Evolutionary conservation across 1,140 invertebrate species (phyloP), one percentile per base, ranked within the genome.

Genomic region (Hycleus cichorii): DNA sequence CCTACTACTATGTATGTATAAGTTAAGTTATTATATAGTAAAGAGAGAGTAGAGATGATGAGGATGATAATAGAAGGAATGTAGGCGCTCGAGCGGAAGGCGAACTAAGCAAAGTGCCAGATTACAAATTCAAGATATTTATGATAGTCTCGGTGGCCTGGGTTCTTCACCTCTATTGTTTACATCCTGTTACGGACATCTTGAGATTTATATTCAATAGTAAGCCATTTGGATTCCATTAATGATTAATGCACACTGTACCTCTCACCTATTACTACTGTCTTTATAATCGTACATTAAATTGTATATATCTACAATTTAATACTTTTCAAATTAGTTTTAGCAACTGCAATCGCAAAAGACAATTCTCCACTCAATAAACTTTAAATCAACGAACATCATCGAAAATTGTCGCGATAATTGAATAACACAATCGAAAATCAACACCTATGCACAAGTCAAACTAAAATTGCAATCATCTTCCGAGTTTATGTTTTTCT

Each of bases 91-190:
- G 56, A 64, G 67, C 64, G 65, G 67, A 69, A 67, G 65, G 52
- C 54, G 58, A 63, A 62, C 64, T 63, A 67, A 64, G 66, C 66
- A 65, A 64, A 65, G 64, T 64, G 66, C 61, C 67, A 64, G 67
- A 69, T 69, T 67, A 67, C 67, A 59, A 69, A 69, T 69, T 64
- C 65, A 51, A 62, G 61, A 69, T 62, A 69, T 69, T 69, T 69
- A 69, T 64, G 65, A 55, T 60, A 63, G 63, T 65, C 63, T 62
- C 59, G 58, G 63, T 63, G 63, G 65, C 62, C 64, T 54, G 63
- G 65, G 63, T 64, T 64, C 64, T 65, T 65, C 66, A 64, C 64
- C 65, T 65, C 67, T 63, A 66, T 69, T 69, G 67, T 69, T 69
- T 69, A 69, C 67, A 69, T 61, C 63, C 65, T 69, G 67, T 67